Evolutionary conservation across 2,888 invertebrate species (phyloP).

Genomic region (Lochmaea capreae): DNA sequence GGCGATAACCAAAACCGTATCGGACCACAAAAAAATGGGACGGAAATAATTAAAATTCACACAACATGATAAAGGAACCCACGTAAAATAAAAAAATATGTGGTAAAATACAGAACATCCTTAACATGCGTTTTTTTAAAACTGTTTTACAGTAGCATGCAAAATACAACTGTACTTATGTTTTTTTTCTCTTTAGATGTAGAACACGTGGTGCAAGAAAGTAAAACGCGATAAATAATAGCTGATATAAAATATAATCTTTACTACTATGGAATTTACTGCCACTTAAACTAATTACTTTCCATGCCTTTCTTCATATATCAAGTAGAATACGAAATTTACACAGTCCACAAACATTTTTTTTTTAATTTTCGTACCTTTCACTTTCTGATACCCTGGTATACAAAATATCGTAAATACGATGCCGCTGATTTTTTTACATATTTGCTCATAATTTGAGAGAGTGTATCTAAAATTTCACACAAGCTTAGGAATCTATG

Average conservation of each 20-base stretch:
- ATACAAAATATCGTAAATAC: not conserved
- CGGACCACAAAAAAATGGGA: not conserved
- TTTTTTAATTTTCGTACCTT: too few relatives aligned
- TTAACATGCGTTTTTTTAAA: not conserved
- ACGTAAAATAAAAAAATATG: not conserved
- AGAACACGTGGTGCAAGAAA: not conserved
- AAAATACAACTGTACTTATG: not conserved
- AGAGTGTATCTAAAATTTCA: too few relatives aligned
- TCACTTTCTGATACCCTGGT: not conserved
- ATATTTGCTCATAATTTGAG: too few relatives aligned
- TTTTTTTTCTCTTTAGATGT: not conserved
- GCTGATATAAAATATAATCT: not conserved
- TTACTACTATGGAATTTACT: not conserved
- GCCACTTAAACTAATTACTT: not conserved
- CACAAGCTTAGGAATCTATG: too few relatives aligned
- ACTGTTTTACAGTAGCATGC: not conserved
- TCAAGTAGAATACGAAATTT: too few relatives aligned
- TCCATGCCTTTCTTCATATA: not conserved
- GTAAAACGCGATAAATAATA: not conserved
- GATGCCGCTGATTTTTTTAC: too few relatives aligned
- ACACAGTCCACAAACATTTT: too few relatives aligned
- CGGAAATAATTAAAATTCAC: conserved; percentile 1
- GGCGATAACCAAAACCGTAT: not conserved
- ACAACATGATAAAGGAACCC: not conserved
- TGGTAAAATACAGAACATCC: not conserved